Base-by-base conservation (phyloP, 2,113 vertebrate species). In the Chlorodrepanis virens region DNA sequence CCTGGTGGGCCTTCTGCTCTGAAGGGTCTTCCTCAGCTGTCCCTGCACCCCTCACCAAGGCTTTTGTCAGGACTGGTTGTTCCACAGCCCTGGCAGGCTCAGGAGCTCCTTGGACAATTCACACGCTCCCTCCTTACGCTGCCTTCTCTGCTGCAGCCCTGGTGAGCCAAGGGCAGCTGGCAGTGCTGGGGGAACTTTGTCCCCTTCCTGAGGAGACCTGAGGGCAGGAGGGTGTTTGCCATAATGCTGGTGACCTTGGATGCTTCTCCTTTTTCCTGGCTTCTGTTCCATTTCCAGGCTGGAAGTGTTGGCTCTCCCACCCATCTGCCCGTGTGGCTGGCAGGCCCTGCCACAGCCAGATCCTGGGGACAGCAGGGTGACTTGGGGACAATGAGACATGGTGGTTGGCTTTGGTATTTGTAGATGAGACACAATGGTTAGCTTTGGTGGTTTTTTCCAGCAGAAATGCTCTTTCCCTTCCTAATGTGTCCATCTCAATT, bases 1-100 rank as follows among this genome's bases (percentile, higher is more conserved):
- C 84, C 59, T 96, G 68, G 8, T 89, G 80, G 88, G 49, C 64
- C 65, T 95, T 76, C 82, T 97, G 75, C 90, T 95, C 40, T 97
- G 92, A 97, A 72, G 15, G 29, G 42, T 44, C 68, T 53, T 61
- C 37, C 80, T 79, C 65, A 80, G 71, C 89, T 82, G 45, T 45
- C 65, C 31, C 88, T 74, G 85, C 79, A 72, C 52, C 42, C 22
- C 29, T 75, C 68, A 72, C 40, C 87, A 89, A 89, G 86, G 74
- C 80, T 74, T 94, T 40, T 71, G 68, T 56, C 92, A 94, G 87
- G 13, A 2, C 3, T 63, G 89, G 85, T 71, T 83, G 68, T 81
- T 89, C 80, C 69, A 53, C 77, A 29, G 15, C 74, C 53, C 65
- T 67, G 53, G 72, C 25, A 40, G 92, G 42, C 65, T 79, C 72